Evolutionary conservation across 2,113 vertebrate species (phyloP), one percentile per base, ranked within the genome.

Genomic region (Burhinus oedicnemus): DNA sequence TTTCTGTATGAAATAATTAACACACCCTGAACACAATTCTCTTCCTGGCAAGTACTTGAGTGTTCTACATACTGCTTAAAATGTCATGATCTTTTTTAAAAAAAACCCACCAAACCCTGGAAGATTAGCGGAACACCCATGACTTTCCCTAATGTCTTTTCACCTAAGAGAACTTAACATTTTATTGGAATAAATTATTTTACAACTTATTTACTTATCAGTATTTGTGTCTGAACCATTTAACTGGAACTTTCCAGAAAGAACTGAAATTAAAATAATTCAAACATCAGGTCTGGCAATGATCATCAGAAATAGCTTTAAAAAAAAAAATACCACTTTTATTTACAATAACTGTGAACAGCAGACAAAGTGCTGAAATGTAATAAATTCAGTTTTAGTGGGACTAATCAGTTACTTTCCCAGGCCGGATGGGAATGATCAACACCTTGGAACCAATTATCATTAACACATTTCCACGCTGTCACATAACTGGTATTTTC

Each of bases 371-470:
- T 65, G 18, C n/a, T 81, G 26, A 71, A 68, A 90, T 44, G 14
- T 40, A 89, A 83, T 66, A 49, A 85, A 55, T 65, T 61, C 60
- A 14, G 2, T 64, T 92, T 89, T 71, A 78, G 23, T 55, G 57
- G 44, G 55, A 72, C 38, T 87, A 40, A n/a, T 75, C 47, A 16
- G 16, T 42, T 60, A 38, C 49, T 75, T 92, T 89, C 66, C 60
- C 75, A 69, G 58, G 45, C 21, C 2, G 5, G 49, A 85, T 4
- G 14, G 44, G 36, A 83, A 72, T 8, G 34, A 91, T 69, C 83
- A 83, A 76, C 83, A 89, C 80, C 81, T 93, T 65, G 22, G 77
- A 95, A 89, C 25, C 74, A 93, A 95, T 89, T 66, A 80, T 30
- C 77, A 44, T 68, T 84, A 83, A 30, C 79, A 70, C 45, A 42